These are phyloP conservation scores for Bombus fervidus DNA, from an alignment of 1,140 invertebrate genomes.

Conservation along the genomic window DNA sequence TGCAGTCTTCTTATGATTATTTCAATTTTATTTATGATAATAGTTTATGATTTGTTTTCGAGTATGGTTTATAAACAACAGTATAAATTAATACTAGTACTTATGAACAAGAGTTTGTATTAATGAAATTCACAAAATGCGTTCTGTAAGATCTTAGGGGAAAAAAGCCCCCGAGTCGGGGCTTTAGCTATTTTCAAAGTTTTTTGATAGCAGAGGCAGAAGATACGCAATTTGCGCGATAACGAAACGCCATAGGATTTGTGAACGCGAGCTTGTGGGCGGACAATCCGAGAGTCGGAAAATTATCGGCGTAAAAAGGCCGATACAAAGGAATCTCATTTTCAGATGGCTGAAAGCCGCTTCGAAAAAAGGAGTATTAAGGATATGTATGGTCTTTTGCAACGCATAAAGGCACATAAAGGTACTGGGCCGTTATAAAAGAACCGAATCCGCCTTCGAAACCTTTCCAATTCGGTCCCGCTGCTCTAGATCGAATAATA, in stretches of 20 bases:
- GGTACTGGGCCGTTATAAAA: slow-evolving; percentile 23
- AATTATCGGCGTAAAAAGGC: slow-evolving; percentile 31
- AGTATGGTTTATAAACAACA: no score
- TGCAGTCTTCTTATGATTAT: background rate
- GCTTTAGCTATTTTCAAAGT: background rate
- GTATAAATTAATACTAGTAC: background rate
- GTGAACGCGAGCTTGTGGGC: background rate
- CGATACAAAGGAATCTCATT: slow-evolving; percentile 47
- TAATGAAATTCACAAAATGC: no score
- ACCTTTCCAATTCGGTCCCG: slow-evolving; percentile 60
- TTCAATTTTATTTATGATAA: background rate
- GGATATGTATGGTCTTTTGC: slow-evolving; percentile 28
- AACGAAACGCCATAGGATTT: background rate
- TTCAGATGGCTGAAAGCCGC: slow-evolving; percentile 21
- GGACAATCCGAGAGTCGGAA: slow-evolving; percentile 30
- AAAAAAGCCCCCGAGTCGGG: background rate
- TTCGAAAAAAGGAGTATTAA: slow-evolving; percentile 3
- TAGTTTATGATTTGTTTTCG: no score
- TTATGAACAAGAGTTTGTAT: background rate
- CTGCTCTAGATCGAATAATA: slow-evolving; percentile 33
- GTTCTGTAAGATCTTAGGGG: background rate
- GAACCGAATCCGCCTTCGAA: slow-evolving; percentile 26
- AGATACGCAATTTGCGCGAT: background rate
- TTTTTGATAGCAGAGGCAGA: background rate
- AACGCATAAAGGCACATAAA: slow-evolving; percentile 26